These are phyloP conservation scores for Lagodon rhomboides DNA, from an alignment of 2,797 vertebrate species.

Conservation along the genomic window DNA sequence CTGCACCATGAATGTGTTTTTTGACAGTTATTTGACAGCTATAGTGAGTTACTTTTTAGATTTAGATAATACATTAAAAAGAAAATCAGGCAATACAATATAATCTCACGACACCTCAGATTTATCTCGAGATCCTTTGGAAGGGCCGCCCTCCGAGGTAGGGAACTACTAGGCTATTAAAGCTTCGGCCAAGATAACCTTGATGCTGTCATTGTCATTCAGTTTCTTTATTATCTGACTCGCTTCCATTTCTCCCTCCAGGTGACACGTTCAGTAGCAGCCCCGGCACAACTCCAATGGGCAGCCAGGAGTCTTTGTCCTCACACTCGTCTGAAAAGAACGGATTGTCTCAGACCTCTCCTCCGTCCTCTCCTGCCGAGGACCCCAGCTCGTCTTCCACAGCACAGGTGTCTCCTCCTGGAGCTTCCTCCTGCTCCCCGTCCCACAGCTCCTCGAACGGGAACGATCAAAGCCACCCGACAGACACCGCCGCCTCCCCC, in stretches of 20 bases:
- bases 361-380: conserved; percentile 85
- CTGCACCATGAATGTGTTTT: not conserved
- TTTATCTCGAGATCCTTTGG: no score
- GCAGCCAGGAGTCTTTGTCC: conserved; percentile 96
- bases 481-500: conserved; percentile 36
- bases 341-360: conserved; percentile 84
- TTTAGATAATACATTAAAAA: no score
- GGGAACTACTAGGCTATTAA: no score
- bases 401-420: conserved; percentile 84
- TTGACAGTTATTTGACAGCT: not conserved
- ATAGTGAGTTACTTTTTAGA: not conserved
- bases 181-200: not conserved
- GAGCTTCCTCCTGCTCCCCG: conserved; percentile 85
- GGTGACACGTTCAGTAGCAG: conserved; percentile 98
- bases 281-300: conserved; percentile 95
- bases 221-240: not conserved
- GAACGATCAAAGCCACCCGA: conserved; percentile 37
- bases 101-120: no score
- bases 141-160: no score
- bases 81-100: no score
- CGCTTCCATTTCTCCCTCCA: conserved; percentile 62
- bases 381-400: conserved; percentile 83
- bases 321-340: conserved; percentile 98
- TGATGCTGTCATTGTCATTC: not conserved
- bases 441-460: conserved; percentile 78